Percentiles rank a stretch among this genome's conserved stretches.
Evolutionary conservation across 2,888 invertebrate species (phyloP).

Genomic region (Eupeodes latifasciatus): DNA sequence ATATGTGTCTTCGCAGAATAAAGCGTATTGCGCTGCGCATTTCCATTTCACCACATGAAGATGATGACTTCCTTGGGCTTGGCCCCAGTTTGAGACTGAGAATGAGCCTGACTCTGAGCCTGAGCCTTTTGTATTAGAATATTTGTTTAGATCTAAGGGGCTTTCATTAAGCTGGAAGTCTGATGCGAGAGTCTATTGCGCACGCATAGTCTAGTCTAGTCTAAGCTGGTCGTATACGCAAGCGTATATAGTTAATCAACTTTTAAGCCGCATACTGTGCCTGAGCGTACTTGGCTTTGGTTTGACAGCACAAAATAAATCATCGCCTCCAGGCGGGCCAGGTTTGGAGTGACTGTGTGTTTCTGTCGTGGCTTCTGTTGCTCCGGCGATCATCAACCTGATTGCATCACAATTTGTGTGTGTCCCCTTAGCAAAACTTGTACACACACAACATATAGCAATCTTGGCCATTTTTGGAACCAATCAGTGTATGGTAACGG

Average conservation of each 20-base stretch:
- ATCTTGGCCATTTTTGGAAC: conserved; percentile 62
- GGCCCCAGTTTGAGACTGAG: conserved; percentile 11
- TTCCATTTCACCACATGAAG: conserved; percentile 48
- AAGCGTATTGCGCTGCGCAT: conserved; percentile 34
- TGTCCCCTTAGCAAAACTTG: conserved; percentile 34
- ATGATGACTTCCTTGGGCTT: conserved; percentile 52
- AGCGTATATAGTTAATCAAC: conserved; percentile 64
- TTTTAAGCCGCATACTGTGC: conserved; percentile 61
- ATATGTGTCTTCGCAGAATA: not conserved
- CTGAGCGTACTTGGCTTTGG: conserved; percentile 58
- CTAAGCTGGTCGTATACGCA: conserved; percentile 43
- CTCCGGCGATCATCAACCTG: conserved; percentile 59
- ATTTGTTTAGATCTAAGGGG: conserved; percentile 59
- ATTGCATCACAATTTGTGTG: conserved; percentile 69
- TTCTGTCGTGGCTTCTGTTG: conserved; percentile 60
- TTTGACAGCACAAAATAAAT: conserved; percentile 73
- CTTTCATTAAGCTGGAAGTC: conserved; percentile 46
- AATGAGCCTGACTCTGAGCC: too few relatives aligned
- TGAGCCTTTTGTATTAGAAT: conserved; percentile 31
- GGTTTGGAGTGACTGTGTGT: conserved; percentile 39
- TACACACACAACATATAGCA: conserved; percentile 5
- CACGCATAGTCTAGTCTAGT: conserved; percentile 39
- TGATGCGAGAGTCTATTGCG: conserved; percentile 23
- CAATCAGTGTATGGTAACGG: conserved; percentile 60
- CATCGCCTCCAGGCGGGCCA: conserved; percentile 65